Conservation (phyloP, 2,797 vertebrate genomes). For the Taenioides sp. region DNA sequence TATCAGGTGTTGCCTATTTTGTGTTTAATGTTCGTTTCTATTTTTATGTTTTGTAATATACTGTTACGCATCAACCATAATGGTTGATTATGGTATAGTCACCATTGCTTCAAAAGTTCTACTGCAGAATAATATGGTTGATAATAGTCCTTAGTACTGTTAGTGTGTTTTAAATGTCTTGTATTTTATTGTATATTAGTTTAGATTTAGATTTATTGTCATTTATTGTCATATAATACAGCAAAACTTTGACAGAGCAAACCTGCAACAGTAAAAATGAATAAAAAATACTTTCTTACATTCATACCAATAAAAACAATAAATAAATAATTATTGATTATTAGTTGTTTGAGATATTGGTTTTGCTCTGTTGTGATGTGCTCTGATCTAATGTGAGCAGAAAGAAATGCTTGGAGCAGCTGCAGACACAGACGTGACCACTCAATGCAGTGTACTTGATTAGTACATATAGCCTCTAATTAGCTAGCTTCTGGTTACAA, state of each 20-base stretch:
- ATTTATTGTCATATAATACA: too few relatives aligned
- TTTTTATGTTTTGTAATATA: constrained; percentile 1
- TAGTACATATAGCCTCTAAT: constrained; percentile 91
- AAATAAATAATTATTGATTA: too few relatives aligned
- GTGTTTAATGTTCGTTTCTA: background rate
- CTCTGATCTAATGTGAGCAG: constrained; percentile 93
- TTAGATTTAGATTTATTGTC: too few relatives aligned
- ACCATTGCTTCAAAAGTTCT: background rate
- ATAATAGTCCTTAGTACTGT: background rate
- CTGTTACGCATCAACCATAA: background rate
- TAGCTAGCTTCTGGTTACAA: constrained; percentile 91
- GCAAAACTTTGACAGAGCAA: too few relatives aligned
- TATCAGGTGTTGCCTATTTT: background rate
- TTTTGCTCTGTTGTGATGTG: constrained; percentile 88
- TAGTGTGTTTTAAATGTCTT: background rate
- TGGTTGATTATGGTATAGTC: background rate
- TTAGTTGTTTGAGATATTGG: constrained; percentile 74
- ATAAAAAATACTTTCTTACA: too few relatives aligned
- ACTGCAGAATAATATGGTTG: background rate
- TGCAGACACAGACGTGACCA: constrained; percentile 90
- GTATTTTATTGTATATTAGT: too few relatives aligned
- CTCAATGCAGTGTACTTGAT: constrained; percentile 90
- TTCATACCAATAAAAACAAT: too few relatives aligned
- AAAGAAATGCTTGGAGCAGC: constrained; percentile 85
- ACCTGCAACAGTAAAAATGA: too few relatives aligned